Evolutionary conservation across 2,113 vertebrate genomes (phyloP), one percentile per base, ranked within the genome.

Genomic region (Protomyctophum bolini): DNA sequence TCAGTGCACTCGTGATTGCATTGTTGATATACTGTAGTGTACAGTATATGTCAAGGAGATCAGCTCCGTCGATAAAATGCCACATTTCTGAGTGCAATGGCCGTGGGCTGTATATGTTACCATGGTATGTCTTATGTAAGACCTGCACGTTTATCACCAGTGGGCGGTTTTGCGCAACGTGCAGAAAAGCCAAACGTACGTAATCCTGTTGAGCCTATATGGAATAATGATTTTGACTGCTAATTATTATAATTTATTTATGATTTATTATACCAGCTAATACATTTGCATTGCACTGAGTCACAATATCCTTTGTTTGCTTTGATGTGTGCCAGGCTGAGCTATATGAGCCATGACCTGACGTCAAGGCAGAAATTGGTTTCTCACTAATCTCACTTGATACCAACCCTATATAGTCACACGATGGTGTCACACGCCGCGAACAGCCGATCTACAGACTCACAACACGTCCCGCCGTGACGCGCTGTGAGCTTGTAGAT

Each of bases 151-250:
- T 70, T 70, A 51, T 58, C 52, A 57, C 47, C 28, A 0, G 70
- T 85, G 71, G 83, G 79, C 70, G 81, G 77, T 80, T 85, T 86
- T 82, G 68, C 69, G 70, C 81, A 80, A 80, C 79, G 65, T 50
- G 64, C 81, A 73, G 47, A 62, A 41, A 80, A 75, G 74, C 57
- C 67, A 80, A 74, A 69, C 28, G 52, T 48, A 71, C 79, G 86
- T 68, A 79, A 83, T 80, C 74, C 60, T 33, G 29, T 58, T 75
- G 70, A 79, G 66, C 6, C 33, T 41, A 79, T 57, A 47, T 65
- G 68, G 54, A 67, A 67, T 82, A 68, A 63, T 75, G 71, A 80
- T 84, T 76, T 79, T 72, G 63, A n/a, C 72, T 55, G 1, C 15
- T 62, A 55, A 29, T 80, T 83, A 80, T 81, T 81, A 67, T 77